Evolutionary conservation across 2,113 vertebrate genomes (phyloP).

Genomic region (Canis aureus): DNA sequence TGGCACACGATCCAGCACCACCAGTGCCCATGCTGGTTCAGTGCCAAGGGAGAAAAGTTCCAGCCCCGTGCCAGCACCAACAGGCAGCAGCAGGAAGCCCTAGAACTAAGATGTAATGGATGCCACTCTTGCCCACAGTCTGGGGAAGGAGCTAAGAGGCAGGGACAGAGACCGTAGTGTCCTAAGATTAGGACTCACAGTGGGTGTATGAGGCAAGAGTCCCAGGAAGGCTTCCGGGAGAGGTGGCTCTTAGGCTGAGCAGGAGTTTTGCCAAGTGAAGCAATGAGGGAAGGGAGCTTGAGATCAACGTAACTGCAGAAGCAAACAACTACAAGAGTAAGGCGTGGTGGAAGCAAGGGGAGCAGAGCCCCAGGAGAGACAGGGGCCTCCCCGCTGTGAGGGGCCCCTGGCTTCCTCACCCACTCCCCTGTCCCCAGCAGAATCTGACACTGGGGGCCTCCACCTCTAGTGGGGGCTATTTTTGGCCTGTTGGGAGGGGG

Average conservation of each 20-base stretch:
- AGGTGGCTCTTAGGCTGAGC: background rate
- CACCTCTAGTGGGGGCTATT: background rate
- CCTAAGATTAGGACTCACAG: background rate
- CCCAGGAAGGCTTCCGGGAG: background rate
- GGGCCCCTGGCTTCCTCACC: background rate
- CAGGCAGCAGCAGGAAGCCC: constrained; percentile 10
- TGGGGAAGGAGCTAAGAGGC: background rate
- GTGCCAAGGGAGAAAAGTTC: background rate
- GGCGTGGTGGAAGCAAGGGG: background rate
- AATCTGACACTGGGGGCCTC: background rate
- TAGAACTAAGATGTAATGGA: background rate
- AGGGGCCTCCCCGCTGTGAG: background rate
- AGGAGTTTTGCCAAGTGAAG: background rate
- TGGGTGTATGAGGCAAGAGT: background rate
- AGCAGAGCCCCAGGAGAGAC: background rate
- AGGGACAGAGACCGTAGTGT: background rate
- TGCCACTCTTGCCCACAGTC: background rate
- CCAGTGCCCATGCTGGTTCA: constrained; percentile 49
- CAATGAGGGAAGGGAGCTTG: background rate
- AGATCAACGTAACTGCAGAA: background rate
- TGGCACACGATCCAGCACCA: background rate
- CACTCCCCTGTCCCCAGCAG: background rate
- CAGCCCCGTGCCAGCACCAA: background rate
- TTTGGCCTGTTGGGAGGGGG: background rate
- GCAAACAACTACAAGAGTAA: background rate